These are phyloP conservation scores for Thryonomys swinderianus DNA, from an alignment of 2,113 vertebrate genomes.

Conservation along the genomic window DNA sequence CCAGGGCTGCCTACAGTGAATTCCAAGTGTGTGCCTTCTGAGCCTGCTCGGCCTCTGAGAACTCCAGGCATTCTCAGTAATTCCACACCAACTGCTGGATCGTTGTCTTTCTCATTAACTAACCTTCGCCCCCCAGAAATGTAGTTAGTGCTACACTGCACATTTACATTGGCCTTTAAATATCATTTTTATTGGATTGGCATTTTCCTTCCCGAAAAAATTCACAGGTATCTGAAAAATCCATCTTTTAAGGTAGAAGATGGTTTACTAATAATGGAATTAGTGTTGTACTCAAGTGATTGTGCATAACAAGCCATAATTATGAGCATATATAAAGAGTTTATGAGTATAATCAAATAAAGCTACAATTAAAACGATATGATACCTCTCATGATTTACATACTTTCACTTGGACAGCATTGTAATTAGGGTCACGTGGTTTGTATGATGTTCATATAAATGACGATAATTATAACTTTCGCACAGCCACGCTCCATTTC, in stretches of 20 bases:
- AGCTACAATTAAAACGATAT: conserved; percentile 42
- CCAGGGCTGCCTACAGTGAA: neutral
- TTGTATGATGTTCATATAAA: conserved; percentile 61
- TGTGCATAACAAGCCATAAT: conserved; percentile 30
- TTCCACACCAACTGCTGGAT: neutral
- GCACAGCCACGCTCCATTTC: neutral
- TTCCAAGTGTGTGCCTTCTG: neutral
- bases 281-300: neutral
- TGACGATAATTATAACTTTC: conserved; percentile 64
- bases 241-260: neutral
- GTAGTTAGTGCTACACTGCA: neutral
- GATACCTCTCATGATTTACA: conserved; percentile 56
- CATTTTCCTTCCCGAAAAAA: neutral
- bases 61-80: neutral
- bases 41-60: neutral
- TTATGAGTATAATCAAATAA: conserved; percentile 56
- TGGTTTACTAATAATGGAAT: conserved; percentile 46
- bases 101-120: neutral
- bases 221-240: neutral
- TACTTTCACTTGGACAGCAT: conserved; percentile 51
- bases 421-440: conserved; percentile 72
- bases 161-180: neutral
- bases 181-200: neutral
- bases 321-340: neutral
- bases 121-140: neutral